Evolutionary conservation across 2,113 vertebrate species (phyloP).

Genomic region (Tragelaphus strepsiceros): DNA sequence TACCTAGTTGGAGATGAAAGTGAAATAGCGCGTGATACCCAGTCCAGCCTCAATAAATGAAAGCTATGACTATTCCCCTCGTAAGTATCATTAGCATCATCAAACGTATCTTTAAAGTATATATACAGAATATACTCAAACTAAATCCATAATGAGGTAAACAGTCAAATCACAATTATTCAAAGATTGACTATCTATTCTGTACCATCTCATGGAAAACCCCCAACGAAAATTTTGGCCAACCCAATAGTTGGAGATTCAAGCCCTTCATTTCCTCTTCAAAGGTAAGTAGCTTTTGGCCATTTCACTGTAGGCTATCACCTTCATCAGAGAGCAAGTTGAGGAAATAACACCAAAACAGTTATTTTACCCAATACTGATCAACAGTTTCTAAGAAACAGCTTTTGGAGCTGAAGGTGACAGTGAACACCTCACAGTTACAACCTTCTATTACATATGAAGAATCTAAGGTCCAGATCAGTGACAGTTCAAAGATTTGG

Average conservation of each 20-base stretch:
- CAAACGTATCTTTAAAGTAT: not conserved
- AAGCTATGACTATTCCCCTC: constrained; percentile 18
- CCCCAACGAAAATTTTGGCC: not conserved
- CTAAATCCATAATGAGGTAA: constrained; percentile 2
- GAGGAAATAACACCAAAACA: constrained; percentile 34
- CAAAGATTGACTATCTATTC: not conserved
- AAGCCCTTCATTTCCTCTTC: constrained; percentile 12
- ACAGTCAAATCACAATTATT: constrained; percentile 32
- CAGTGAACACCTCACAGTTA: not conserved
- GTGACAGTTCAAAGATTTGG: constrained; percentile 2
- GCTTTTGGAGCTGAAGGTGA: not conserved
- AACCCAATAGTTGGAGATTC: not conserved
- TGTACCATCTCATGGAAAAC: not conserved
- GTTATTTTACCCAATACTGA: not conserved
- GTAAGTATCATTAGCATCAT: not conserved
- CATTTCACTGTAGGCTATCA: not conserved
- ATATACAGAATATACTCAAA: not conserved
- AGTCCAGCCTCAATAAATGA: not conserved
- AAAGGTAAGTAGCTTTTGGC: not conserved
- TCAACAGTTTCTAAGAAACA: constrained; percentile 1
- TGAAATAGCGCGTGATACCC: not conserved
- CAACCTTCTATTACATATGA: not conserved
- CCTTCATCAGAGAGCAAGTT: constrained; percentile 8
- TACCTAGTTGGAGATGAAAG: not conserved
- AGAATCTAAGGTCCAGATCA: constrained; percentile 1